A percentile compares a stretch with the other conserved stretches of the same genome.
These are phyloP conservation scores for Ochropleura leucogaster DNA, from an alignment of 2,888 invertebrate genomes.

Conservation along the genomic window DNA sequence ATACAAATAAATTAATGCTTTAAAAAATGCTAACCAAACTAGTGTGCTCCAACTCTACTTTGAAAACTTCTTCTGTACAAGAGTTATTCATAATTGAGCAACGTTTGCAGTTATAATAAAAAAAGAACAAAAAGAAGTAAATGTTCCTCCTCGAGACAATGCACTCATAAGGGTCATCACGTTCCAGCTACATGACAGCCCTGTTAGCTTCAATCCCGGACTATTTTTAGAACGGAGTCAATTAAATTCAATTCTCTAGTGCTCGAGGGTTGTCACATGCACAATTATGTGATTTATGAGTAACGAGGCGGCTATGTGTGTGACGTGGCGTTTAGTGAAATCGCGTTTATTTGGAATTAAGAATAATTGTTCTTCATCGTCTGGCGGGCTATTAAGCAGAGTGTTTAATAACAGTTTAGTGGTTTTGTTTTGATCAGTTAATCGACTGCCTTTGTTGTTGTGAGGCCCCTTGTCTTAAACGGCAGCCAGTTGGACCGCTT, in stretches of 20 bases:
- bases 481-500: background rate
- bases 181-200: constrained; percentile 59
- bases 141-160: constrained; percentile 44
- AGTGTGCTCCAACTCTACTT: background rate
- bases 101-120: constrained; percentile 5
- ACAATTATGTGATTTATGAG: constrained; percentile 86
- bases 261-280: constrained; percentile 81
- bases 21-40: background rate
- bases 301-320: constrained; percentile 66
- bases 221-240: constrained; percentile 85
- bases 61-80: background rate
- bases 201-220: constrained; percentile 60
- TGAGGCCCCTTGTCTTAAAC: background rate
- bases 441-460: constrained; percentile 32
- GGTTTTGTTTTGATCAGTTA: constrained; percentile 65
- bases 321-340: constrained; percentile 74
- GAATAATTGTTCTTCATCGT: constrained; percentile 81
- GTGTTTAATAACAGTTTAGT: constrained; percentile 70
- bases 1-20: background rate
- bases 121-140: constrained; percentile 21
- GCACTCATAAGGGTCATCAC: constrained; percentile 63
- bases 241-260: constrained; percentile 86
- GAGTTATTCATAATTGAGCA: constrained; percentile 11
- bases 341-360: constrained; percentile 81
- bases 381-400: constrained; percentile 70